Conservation (phyloP, 2,113 vertebrate species). For the Petromus typicus region DNA sequence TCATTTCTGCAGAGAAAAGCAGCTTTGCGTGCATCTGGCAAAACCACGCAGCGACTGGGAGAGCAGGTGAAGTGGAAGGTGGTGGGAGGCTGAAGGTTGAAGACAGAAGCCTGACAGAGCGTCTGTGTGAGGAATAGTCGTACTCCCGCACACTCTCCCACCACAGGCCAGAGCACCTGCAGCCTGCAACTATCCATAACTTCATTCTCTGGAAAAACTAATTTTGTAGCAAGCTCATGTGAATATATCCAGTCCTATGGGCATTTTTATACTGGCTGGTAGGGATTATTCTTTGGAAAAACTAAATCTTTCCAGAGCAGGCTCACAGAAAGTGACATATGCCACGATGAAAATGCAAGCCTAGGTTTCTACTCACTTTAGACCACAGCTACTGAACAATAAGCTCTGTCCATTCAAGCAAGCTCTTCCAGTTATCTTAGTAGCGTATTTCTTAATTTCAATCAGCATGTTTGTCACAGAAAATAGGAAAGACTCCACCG, state of each 20-base stretch:
- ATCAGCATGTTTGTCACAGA: not conserved
- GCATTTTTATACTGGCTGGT: not conserved
- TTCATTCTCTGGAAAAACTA: not conserved
- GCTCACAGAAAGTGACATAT: not conserved
- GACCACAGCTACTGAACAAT: not conserved
- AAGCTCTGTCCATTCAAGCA: not conserved
- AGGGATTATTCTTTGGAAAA: not conserved
- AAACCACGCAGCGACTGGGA: not conserved
- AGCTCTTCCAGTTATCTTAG: not conserved
- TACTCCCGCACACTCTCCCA: fast-evolving
- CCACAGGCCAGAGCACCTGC: not conserved
- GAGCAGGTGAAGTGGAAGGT: not conserved
- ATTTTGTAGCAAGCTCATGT: not conserved
- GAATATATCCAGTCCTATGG: not conserved
- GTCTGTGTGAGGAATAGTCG: fast-evolving
- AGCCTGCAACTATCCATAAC: not conserved
- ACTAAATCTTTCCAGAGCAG: not conserved
- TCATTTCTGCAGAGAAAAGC: not conserved
- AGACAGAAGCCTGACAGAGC: not conserved
- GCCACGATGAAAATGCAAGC: not conserved
- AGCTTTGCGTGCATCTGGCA: not conserved
- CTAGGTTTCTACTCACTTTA: not conserved
- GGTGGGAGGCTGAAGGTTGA: not conserved
- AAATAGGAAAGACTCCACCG: not conserved
- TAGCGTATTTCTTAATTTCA: not conserved